Evolutionary conservation across 1,140 invertebrate genomes (phyloP).

Genomic region (Drosophila baimaii): DNA sequence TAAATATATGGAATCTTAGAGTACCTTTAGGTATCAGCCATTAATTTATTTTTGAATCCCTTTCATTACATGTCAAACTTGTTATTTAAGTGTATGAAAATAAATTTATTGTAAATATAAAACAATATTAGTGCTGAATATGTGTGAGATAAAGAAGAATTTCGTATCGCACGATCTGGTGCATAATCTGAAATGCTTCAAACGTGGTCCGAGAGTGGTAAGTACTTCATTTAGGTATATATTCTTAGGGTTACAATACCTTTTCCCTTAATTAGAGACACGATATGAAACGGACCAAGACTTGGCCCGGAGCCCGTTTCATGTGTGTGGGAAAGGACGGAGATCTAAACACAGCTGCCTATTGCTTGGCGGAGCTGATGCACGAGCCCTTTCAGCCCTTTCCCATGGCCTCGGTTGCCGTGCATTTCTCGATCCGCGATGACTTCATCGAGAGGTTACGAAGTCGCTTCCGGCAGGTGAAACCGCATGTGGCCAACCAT

Average conservation of each 20-base stretch:
- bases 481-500: conserved; percentile 62
- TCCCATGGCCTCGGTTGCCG: conserved; percentile 57
- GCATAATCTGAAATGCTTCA: conserved; percentile 28
- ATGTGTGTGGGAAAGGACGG: conserved; percentile 54
- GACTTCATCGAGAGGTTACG: conserved; percentile 55
- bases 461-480: conserved; percentile 56
- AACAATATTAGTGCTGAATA: background rate
- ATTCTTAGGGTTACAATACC: background rate
- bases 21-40: no score
- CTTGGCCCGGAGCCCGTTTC: conserved; percentile 53
- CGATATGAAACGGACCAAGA: conserved; percentile 17
- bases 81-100: background rate
- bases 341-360: conserved; percentile 53
- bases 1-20: no score
- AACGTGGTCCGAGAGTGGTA: conserved; percentile 11
- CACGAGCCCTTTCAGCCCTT: conserved; percentile 61
- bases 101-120: conserved; percentile 27
- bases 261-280: background rate
- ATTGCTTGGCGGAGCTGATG: conserved; percentile 55
- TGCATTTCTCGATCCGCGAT: conserved; percentile 47
- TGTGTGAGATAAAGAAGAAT: conserved; percentile 51
- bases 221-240: background rate
- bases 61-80: background rate
- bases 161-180: conserved; percentile 58
- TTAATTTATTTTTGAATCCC: no score